These are phyloP conservation scores for Lutjanus campechanus DNA, from an alignment of 2,797 vertebrate species.

Conservation along the genomic window DNA sequence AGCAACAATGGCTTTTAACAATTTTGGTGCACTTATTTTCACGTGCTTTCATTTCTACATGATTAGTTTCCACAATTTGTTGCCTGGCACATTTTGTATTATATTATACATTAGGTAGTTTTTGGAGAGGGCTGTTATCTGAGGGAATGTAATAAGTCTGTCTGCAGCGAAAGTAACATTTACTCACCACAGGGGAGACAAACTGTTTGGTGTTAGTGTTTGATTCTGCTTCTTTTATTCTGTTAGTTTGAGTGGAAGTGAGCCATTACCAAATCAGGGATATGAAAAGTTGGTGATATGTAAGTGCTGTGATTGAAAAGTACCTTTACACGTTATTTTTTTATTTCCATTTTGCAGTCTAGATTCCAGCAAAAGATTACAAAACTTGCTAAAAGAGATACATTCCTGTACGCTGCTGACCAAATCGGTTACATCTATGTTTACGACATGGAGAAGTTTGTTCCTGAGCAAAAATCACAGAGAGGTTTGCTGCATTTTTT, in stretches of 20 bases:
- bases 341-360: slow-evolving; percentile 66
- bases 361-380: slow-evolving; percentile 77
- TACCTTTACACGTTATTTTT: background rate
- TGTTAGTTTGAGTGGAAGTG: slow-evolving; percentile 6
- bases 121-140: slow-evolving; percentile 12
- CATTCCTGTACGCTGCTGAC: slow-evolving; percentile 73
- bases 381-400: slow-evolving; percentile 72
- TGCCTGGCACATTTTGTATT: slow-evolving; percentile 11
- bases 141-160: slow-evolving; percentile 14
- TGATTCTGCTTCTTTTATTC: slow-evolving; percentile 23
- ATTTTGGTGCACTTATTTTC: background rate
- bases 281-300: background rate
- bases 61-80: slow-evolving; percentile 34
- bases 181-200: slow-evolving; percentile 14
- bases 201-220: background rate
- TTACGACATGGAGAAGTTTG: slow-evolving; percentile 73
- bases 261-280: slow-evolving; percentile 17
- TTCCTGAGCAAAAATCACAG: slow-evolving; percentile 64
- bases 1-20: slow-evolving; percentile 15
- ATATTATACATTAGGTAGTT: slow-evolving; percentile 10
- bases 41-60: slow-evolving; percentile 13
- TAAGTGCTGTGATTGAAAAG: background rate
- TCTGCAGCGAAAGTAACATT: slow-evolving; percentile 26
- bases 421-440: slow-evolving; percentile 73
- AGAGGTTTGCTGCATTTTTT: slow-evolving; percentile 38